These are phyloP conservation scores for Epizoanthus fatuus DNA, from an alignment of 92 coral and sea anemone genomes.

Conservation along the genomic window DNA sequence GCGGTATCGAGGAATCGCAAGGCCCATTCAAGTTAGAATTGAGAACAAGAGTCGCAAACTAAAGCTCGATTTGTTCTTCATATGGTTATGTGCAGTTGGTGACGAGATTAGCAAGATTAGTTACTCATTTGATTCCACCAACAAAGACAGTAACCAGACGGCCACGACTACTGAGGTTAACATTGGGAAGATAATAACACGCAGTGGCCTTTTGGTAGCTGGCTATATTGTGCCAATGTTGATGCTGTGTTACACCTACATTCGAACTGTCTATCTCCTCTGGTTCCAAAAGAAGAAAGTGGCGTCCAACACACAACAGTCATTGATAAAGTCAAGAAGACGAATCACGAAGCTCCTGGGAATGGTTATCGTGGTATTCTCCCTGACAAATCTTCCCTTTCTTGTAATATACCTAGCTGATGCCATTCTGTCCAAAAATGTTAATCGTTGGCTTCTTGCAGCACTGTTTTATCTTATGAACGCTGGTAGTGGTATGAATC, in stretches of 20 bases:
- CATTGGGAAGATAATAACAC: too few species aligned
- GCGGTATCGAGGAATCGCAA: not conserved
- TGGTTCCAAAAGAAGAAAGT: too few species aligned
- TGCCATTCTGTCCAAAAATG: not conserved
- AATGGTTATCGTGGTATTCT: not conserved
- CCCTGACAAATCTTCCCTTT: not conserved
- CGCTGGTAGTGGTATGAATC: not conserved
- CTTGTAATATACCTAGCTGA: not conserved
- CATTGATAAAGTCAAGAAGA: not conserved
- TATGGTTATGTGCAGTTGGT: not conserved
- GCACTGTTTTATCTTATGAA: not conserved
- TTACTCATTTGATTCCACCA: too few species aligned
- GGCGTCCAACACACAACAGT: too few species aligned
- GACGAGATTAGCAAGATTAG: too few species aligned
- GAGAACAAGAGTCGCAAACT: not conserved
- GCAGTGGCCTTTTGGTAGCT: too few species aligned
- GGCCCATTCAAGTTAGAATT: not conserved
- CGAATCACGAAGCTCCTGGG: not conserved
- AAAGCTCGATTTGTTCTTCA: not conserved
- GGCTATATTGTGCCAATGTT: not conserved
- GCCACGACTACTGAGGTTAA: too few species aligned
- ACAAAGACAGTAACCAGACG: too few species aligned
- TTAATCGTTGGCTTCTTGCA: not conserved
- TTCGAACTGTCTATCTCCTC: not conserved
- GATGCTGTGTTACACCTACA: not conserved